phyloP scores from a whole-genome alignment of 1,140 invertebrate species.

The Aporrectodea caliginosa region DNA sequence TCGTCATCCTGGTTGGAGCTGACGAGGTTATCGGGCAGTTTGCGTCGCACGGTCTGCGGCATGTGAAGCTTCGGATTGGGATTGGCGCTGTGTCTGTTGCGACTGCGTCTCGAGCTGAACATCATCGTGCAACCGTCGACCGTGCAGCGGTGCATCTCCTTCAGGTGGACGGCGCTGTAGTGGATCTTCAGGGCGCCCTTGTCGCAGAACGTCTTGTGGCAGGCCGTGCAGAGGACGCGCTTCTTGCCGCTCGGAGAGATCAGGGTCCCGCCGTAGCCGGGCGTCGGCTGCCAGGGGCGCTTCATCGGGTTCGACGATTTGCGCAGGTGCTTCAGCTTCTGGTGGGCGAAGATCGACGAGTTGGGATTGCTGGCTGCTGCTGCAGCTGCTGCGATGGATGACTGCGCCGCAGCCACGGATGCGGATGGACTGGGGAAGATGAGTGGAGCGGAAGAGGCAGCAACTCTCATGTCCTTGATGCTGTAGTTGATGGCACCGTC shows the following conservation, averaged over 20 bases:
- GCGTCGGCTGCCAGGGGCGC: conserved; percentile 79
- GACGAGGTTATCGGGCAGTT: conserved; percentile 7
- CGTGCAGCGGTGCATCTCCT: conserved; percentile 99
- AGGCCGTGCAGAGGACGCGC: conserved; percentile 95
- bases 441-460: not conserved
- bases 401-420: not conserved
- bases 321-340: conserved; percentile 60
- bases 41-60: conserved; percentile 65
- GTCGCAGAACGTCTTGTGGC: conserved; percentile 98
- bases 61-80: conserved; percentile 97
- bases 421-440: not conserved
- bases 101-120: conserved; percentile 91
- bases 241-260: conserved; percentile 63
- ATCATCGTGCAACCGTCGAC: conserved; percentile 99
- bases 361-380: conserved; percentile 13
- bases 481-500: conserved; percentile 21
- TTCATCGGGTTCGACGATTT: conserved; percentile 84
- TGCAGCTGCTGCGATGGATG: not conserved
- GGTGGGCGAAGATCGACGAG: conserved; percentile 44
- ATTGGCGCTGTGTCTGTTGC: conserved; percentile 95
- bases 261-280: conserved; percentile 49
- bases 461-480: conserved; percentile 10
- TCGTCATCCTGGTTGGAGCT: not conserved
- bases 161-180: conserved; percentile 90
- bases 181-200: conserved; percentile 97